Evolutionary conservation across 1,140 invertebrate genomes (phyloP).

Genomic region (Ceratina australensis): DNA sequence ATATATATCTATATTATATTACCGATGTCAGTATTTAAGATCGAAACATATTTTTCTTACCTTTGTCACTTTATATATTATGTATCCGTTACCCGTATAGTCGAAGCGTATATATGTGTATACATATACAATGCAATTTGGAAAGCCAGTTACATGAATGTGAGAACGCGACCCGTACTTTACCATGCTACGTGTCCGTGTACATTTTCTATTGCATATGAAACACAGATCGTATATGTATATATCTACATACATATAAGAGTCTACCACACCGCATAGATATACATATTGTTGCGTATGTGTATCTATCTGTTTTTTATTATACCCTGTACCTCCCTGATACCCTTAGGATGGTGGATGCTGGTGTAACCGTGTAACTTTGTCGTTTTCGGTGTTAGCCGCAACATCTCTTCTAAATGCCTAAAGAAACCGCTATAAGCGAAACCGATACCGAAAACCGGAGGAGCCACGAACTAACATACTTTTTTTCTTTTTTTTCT

Average conservation of each 20-base stretch:
- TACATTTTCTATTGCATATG: conserved; percentile 59
- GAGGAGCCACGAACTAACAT: conserved; percentile 60
- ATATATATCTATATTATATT: conserved; percentile 16
- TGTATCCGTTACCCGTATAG: conserved; percentile 40
- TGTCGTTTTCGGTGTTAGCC: conserved; percentile 80
- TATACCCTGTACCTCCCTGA: conserved; percentile 56
- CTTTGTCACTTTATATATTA: conserved; percentile 44
- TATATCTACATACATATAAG: conserved; percentile 50
- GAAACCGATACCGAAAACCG: conserved; percentile 1
- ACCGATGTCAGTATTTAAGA: conserved; percentile 24
- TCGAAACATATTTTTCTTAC: conserved; percentile 30
- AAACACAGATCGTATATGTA: conserved; percentile 65
- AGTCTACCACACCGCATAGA: conserved; percentile 59
- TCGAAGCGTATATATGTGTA: conserved; percentile 33
- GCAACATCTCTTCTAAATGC: conserved; percentile 72
- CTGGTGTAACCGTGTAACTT: conserved; percentile 79
- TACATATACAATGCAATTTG: conserved; percentile 21
- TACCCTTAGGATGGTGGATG: conserved; percentile 78
- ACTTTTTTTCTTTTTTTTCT: conserved; percentile 65
- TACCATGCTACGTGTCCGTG: conserved; percentile 67
- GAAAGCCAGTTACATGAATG: conserved; percentile 9
- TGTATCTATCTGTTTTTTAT: conserved; percentile 30
- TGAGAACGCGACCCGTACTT: conserved; percentile 7
- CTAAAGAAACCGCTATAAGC: conserved; percentile 51
- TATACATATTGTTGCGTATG: conserved; percentile 43